A percentile compares a stretch with the other conserved stretches of the same genome.
These are phyloP conservation scores for Volucella inflata DNA, from an alignment of 2,888 invertebrate species.

Conservation along the genomic window DNA sequence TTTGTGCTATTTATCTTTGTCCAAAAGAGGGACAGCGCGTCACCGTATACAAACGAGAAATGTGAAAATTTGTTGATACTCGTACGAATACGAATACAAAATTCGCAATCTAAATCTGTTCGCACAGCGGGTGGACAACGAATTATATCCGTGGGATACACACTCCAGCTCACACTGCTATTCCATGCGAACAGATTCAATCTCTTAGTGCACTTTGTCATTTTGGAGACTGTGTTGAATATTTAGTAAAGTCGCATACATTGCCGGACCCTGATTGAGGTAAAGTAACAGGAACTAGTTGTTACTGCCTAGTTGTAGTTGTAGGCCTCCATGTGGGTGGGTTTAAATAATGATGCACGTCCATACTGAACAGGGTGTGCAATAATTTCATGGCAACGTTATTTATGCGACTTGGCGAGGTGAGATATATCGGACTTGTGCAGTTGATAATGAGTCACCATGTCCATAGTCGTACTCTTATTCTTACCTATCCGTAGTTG, in stretches of 20 bases:
- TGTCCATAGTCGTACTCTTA: too few species aligned
- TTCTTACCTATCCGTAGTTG: neutral
- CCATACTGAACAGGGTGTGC: constrained; percentile 28
- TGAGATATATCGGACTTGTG: constrained; percentile 2
- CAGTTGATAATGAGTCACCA: constrained; percentile 9
- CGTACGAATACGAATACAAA: constrained; percentile 14
- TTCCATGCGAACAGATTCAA: constrained; percentile 24
- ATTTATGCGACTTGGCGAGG: constrained; percentile 26
- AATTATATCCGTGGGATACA: constrained; percentile 43
- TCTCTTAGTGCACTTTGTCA: constrained; percentile 54
- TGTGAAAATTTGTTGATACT: constrained; percentile 40
- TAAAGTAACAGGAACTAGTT: constrained; percentile 39
- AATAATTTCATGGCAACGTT: constrained; percentile 42
- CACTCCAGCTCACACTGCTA: neutral
- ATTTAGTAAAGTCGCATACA: constrained; percentile 69
- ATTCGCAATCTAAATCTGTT: constrained; percentile 57
- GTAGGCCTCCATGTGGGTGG: constrained; percentile 59
- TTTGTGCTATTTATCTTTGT: constrained; percentile 71
- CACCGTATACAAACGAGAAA: constrained; percentile 35
- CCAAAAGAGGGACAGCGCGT: constrained; percentile 54
- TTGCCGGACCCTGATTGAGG: constrained; percentile 63
- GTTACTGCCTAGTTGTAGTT: constrained; percentile 26
- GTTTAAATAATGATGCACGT: constrained; percentile 55
- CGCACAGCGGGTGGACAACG: constrained; percentile 65
- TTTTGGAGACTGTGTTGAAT: constrained; percentile 63